Evolutionary conservation across 1,140 invertebrate species (phyloP).

Genomic region (Eulimnadia texana): DNA sequence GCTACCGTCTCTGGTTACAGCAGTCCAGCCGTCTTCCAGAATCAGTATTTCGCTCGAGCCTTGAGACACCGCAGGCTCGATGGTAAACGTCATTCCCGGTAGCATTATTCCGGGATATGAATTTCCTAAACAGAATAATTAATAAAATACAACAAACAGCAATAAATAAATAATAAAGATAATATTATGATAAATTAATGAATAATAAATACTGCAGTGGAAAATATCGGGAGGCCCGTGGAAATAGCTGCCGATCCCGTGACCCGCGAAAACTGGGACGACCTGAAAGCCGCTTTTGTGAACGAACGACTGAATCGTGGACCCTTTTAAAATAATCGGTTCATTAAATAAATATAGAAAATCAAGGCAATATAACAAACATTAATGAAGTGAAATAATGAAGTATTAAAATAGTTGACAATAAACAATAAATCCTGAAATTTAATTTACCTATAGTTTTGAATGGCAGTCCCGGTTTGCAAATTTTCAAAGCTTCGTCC

Average conservation of each 20-base stretch:
- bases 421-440: background rate
- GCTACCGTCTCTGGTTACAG: conserved; percentile 56
- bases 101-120: conserved; percentile 54
- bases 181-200: background rate
- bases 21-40: conserved; percentile 77
- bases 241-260: conserved; percentile 85
- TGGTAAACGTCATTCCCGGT: conserved; percentile 83
- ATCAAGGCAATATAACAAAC: background rate
- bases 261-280: conserved; percentile 67
- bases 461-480: conserved; percentile 57
- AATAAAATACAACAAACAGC: no score
- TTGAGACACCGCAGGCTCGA: conserved; percentile 75
- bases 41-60: conserved; percentile 49
- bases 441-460: conserved; percentile 48
- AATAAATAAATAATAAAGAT: background rate
- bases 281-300: conserved; percentile 45
- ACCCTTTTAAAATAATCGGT: conserved; percentile 28
- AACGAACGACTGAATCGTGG: conserved; percentile 46
- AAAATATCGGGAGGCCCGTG: conserved; percentile 81
- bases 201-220: conserved; percentile 36
- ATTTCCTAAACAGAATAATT: conserved; percentile 46
- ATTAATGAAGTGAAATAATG: background rate
- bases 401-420: conserved; percentile 16
- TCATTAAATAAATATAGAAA: background rate
- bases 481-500: conserved; percentile 54